Conservation (phyloP, 2,888 invertebrate genomes). For the Strigamia transsilvanica region DNA sequence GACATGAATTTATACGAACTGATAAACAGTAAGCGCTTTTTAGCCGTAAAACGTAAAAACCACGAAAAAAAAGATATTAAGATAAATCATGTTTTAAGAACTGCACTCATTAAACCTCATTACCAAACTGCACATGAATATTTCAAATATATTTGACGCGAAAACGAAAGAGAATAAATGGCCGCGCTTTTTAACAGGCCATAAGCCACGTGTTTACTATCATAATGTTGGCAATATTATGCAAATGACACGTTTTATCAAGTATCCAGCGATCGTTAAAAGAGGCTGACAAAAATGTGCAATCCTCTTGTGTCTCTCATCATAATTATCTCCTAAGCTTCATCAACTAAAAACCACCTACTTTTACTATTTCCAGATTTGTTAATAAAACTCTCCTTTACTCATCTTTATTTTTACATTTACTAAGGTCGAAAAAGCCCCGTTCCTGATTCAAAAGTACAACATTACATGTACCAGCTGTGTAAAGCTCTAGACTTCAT, state of each 20-base stretch:
- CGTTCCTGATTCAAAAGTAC: constrained; percentile 69
- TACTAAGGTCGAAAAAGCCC: constrained; percentile 62
- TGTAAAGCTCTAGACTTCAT: constrained; percentile 72
- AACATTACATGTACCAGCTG: constrained; percentile 71
- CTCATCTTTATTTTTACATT: constrained; percentile 54
- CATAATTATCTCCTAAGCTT: too few relatives aligned
- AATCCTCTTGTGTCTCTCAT: not conserved
- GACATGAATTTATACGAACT: constrained; percentile 75
- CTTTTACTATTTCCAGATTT: not conserved
- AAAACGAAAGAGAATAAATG: not conserved
- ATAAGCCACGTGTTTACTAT: too few relatives aligned
- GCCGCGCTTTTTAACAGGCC: too few relatives aligned
- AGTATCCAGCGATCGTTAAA: not conserved
- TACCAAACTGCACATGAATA: not conserved
- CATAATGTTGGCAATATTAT: not conserved
- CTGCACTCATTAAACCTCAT: not conserved
- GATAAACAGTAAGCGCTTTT: constrained; percentile 69
- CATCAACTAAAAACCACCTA: not conserved
- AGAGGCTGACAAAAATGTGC: not conserved
- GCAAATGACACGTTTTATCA: not conserved
- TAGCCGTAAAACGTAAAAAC: constrained; percentile 54
- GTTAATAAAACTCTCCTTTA: not conserved
- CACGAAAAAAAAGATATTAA: too few relatives aligned
- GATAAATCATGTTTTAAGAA: too few relatives aligned
- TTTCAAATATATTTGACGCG: not conserved